A percentile compares a stretch with the other conserved stretches of the same genome.
phyloP scores from a whole-genome alignment of 1,140 invertebrate genomes.

The Halotydeus destructor region DNA sequence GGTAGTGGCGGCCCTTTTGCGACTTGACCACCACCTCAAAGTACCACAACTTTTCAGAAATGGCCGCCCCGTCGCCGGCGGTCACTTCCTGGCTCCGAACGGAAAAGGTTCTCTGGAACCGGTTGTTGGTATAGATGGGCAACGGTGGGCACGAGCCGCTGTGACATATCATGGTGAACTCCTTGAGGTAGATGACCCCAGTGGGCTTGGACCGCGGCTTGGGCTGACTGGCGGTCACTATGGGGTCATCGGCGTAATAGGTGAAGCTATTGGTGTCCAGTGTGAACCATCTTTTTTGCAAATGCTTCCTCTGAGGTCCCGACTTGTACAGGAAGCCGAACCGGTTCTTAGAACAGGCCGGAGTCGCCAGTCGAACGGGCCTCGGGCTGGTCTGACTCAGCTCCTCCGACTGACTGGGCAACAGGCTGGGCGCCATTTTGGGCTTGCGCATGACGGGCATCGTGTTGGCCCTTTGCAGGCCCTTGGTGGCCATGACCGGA shows the following conservation, averaged over 20 bases:
- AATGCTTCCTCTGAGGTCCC: conserved; percentile 5
- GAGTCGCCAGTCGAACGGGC: too few species aligned
- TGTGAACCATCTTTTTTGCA: conserved; percentile 11
- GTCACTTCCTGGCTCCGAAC: not conserved
- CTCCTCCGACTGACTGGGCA: too few species aligned
- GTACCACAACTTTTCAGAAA: not conserved
- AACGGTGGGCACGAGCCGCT: not conserved
- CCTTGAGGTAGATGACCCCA: conserved; percentile 5
- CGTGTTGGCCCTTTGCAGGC: too few species aligned
- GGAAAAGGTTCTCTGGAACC: not conserved
- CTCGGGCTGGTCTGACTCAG: too few species aligned
- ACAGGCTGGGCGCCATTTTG: too few species aligned
- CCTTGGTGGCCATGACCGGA: too few species aligned
- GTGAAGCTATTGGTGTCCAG: not conserved
- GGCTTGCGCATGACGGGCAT: too few species aligned
- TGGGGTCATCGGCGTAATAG: conserved; percentile 1
- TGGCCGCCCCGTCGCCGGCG: not conserved
- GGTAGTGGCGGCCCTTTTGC: conserved; percentile 3
- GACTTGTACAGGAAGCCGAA: conserved; percentile 12
- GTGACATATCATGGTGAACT: conserved; percentile 2
- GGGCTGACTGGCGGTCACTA: not conserved
- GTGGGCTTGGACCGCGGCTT: not conserved
- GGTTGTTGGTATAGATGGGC: not conserved
- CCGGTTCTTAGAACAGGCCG: too few species aligned
- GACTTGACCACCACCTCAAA: conserved; percentile 8